These are phyloP conservation scores for Serilophus lunatus DNA, from an alignment of 2,113 vertebrate genomes.

Conservation along the genomic window DNA sequence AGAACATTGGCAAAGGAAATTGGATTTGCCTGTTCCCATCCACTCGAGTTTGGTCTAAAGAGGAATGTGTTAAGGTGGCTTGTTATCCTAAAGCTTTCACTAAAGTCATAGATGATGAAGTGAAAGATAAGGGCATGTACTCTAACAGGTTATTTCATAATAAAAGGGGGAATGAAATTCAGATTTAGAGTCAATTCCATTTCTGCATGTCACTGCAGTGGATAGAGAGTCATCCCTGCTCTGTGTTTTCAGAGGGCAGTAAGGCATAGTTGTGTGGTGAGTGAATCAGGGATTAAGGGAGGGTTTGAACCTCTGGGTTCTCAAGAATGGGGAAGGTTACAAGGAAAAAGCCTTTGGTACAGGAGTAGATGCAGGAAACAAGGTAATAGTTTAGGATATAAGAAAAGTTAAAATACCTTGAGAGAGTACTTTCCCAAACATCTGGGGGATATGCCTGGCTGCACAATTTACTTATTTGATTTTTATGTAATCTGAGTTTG, in stretches of 20 bases:
- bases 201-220: neutral
- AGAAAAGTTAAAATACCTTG: neutral
- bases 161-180: neutral
- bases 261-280: neutral
- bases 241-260: neutral
- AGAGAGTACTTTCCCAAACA: neutral
- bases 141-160: neutral
- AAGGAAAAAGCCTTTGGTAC: neutral
- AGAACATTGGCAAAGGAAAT: neutral
- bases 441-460: neutral
- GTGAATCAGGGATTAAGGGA: neutral
- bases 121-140: neutral
- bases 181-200: neutral
- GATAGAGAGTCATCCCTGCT: neutral
- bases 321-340: neutral
- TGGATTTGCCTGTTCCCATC: neutral
- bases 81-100: neutral
- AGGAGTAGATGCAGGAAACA: neutral
- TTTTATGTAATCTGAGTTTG: neutral
- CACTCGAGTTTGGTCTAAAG: neutral
- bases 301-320: neutral
- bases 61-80: neutral
- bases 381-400: neutral
- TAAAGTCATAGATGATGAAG: neutral
- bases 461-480: neutral